These are phyloP conservation scores for Scaptodrosophila latifasciaeformis DNA, from an alignment of 2,888 invertebrate genomes.

Conservation along the genomic window DNA sequence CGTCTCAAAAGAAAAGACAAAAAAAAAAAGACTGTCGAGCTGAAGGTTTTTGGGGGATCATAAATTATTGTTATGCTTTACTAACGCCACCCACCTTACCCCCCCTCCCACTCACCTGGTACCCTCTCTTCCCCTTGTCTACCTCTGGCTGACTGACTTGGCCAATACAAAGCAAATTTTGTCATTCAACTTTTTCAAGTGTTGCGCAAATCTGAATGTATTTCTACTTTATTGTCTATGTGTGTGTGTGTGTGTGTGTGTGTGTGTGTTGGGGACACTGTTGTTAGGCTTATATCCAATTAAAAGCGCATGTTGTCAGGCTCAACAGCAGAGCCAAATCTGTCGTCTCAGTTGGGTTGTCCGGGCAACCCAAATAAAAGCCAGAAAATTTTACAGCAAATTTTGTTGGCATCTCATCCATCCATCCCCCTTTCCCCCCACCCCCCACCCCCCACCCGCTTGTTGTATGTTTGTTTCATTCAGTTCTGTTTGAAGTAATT, in stretches of 20 bases:
- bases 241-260: neutral
- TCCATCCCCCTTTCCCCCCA: too few relatives aligned
- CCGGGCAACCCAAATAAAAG: too few relatives aligned
- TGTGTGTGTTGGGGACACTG: too few relatives aligned
- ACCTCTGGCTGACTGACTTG: neutral
- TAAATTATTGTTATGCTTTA: conserved; percentile 2
- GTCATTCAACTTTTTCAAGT: neutral
- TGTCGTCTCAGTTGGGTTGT: too few relatives aligned
- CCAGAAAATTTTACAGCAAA: too few relatives aligned
- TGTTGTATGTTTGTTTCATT: too few relatives aligned
- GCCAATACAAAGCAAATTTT: neutral
- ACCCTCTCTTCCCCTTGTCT: neutral
- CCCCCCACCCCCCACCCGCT: too few relatives aligned
- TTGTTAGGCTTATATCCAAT: too few relatives aligned
- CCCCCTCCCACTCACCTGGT: neutral
- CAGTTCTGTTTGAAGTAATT: neutral
- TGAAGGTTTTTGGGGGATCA: neutral
- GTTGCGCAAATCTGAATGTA: neutral
- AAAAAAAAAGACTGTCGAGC: neutral
- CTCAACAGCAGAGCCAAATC: too few relatives aligned
- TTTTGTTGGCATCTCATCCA: too few relatives aligned
- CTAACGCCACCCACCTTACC: neutral
- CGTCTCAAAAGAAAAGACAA: too few relatives aligned
- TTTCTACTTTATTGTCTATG: neutral
- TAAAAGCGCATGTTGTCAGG: too few relatives aligned